A percentile compares a stretch with the other conserved stretches of the same genome.
Conservation (phyloP, 2,888 invertebrate genomes). For the Drosophila tanythrix region DNA sequence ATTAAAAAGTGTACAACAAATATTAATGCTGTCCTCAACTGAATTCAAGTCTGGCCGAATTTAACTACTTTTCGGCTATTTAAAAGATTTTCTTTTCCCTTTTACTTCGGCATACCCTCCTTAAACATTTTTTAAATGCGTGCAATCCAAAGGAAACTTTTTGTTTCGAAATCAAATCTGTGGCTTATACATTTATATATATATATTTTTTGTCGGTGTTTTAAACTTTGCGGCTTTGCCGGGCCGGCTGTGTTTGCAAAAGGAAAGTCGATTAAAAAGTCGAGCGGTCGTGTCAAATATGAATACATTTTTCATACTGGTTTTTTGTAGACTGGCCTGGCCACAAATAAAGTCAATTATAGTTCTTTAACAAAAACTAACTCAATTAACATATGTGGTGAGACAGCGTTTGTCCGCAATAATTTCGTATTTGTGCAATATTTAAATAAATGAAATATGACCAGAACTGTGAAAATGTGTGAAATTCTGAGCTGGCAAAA, state of each 20-base stretch:
- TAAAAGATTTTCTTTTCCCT: not conserved
- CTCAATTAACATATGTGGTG: not conserved
- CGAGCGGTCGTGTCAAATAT: not conserved
- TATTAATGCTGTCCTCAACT: not conserved
- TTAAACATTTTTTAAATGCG: not conserved
- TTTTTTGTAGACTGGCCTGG: constrained; percentile 3
- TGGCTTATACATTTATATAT: constrained; percentile 24
- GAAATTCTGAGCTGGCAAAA: not conserved
- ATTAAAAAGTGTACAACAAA: not conserved
- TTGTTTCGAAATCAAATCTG: constrained; percentile 8
- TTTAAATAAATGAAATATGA: not conserved
- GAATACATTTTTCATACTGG: constrained; percentile 3
- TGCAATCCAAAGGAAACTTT: constrained; percentile 3
- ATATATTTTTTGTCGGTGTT: constrained; percentile 11
- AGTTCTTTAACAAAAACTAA: not conserved
- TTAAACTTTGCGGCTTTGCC: constrained; percentile 8
- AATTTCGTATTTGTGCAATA: not conserved
- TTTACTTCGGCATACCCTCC: not conserved
- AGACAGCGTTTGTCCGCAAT: not conserved
- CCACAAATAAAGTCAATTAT: constrained; percentile 24
- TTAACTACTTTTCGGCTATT: not conserved
- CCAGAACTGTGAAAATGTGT: not conserved
- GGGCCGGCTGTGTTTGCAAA: constrained; percentile 11
- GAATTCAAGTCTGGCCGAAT: not conserved
- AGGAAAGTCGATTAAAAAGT: constrained; percentile 4